phyloP scores from a whole-genome alignment of 2,888 invertebrate species.

The Ophion costatus region DNA sequence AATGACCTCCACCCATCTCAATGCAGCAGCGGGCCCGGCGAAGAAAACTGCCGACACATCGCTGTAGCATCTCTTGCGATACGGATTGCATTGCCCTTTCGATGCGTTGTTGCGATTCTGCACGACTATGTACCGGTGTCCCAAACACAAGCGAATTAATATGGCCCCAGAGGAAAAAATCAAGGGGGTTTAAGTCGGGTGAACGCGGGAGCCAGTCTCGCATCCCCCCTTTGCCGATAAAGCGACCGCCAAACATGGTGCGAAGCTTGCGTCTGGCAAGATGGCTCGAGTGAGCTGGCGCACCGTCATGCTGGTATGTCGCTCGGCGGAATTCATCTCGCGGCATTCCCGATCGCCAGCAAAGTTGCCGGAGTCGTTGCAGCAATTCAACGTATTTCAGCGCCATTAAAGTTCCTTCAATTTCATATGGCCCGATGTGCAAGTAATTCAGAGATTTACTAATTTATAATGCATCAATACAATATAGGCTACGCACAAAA shows the following conservation, averaged over 20 bases:
- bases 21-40: too few relatives aligned
- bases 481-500: neutral
- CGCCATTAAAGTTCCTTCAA: neutral
- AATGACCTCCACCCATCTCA: too few relatives aligned
- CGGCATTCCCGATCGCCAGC: conserved; percentile 1
- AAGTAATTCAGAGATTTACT: neutral
- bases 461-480: neutral
- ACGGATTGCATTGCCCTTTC: neutral
- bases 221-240: neutral
- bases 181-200: neutral
- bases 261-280: neutral
- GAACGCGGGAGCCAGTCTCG: neutral
- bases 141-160: neutral
- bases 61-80: neutral
- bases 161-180: neutral
- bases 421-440: neutral
- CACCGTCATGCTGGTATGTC: neutral
- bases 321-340: neutral
- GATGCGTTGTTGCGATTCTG: neutral
- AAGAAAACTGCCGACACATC: neutral
- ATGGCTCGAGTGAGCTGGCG: neutral
- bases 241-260: neutral
- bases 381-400: neutral
- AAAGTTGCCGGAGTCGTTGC: neutral
- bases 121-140: neutral